Percentiles rank a stretch among this genome's conserved stretches.
Evolutionary conservation across 2,113 vertebrate genomes (phyloP).

Genomic region (Ceuthmochares aereus): DNA sequence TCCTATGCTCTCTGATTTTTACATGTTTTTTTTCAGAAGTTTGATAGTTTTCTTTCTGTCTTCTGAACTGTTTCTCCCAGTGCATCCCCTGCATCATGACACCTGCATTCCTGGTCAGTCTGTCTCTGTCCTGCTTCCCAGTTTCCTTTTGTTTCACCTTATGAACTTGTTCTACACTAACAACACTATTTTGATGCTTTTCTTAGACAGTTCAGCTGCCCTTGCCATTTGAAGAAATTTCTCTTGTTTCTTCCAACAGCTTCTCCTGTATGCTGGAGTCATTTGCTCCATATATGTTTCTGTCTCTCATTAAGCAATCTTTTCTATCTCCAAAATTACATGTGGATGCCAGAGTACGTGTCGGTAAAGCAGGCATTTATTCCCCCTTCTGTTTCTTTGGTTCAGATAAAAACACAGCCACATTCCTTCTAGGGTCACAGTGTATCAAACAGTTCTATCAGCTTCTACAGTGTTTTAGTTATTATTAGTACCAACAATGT

Average conservation of each 20-base stretch:
- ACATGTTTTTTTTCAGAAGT: background rate
- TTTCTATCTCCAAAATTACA: background rate
- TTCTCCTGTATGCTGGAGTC: background rate
- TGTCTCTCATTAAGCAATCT: constrained; percentile 18
- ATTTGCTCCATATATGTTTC: background rate
- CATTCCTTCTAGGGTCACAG: background rate
- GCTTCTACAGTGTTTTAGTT: background rate
- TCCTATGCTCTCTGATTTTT: background rate
- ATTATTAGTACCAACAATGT: background rate
- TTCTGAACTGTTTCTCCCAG: background rate
- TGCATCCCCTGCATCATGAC: background rate
- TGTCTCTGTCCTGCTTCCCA: background rate
- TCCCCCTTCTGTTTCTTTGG: background rate
- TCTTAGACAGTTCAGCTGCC: background rate
- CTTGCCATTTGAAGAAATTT: background rate
- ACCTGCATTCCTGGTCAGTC: background rate
- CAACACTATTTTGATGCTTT: background rate
- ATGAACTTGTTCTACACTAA: background rate
- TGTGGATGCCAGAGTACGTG: constrained; percentile 1
- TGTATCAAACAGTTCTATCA: background rate
- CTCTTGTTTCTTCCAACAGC: background rate
- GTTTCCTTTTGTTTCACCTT: background rate
- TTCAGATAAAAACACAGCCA: background rate
- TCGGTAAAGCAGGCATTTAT: background rate
- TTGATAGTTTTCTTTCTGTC: background rate